Evolutionary conservation across 1,140 invertebrate genomes (phyloP).

Genomic region (Hyles vespertilio): DNA sequence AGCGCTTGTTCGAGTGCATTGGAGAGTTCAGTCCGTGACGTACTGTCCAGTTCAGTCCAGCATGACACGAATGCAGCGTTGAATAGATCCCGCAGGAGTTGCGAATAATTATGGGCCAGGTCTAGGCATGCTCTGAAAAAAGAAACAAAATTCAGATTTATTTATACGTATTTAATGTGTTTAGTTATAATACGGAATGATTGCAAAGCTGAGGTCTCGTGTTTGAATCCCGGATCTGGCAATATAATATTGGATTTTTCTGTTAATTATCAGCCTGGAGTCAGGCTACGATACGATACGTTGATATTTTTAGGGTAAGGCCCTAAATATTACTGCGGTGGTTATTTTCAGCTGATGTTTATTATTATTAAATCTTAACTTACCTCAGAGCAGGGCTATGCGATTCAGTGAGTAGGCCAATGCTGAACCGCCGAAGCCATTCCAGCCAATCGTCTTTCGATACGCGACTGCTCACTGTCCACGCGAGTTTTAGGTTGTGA

Average conservation of each 20-base stretch:
- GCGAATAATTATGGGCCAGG: conserved; percentile 95
- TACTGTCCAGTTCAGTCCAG: conserved; percentile 95
- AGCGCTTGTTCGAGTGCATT: conserved; percentile 92
- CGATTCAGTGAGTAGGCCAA: conserved; percentile 96
- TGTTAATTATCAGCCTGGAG: too few species aligned
- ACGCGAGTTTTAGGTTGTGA: conserved; percentile 90
- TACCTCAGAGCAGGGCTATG: conserved; percentile 92
- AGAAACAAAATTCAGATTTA: too few species aligned
- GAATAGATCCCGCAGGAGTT: conserved; percentile 95
- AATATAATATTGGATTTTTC: too few species aligned
- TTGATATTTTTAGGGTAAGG: too few species aligned
- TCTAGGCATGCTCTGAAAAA: conserved; percentile 90
- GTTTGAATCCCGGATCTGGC: too few species aligned
- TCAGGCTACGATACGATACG: too few species aligned
- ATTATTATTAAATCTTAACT: background rate
- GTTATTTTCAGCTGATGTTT: too few species aligned
- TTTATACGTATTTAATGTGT: too few species aligned
- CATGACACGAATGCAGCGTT: conserved; percentile 99
- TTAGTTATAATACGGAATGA: too few species aligned
- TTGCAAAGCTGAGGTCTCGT: too few species aligned
- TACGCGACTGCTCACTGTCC: conserved; percentile 92
- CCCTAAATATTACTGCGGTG: too few species aligned
- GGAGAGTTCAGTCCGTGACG: conserved; percentile 91
- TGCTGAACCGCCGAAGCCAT: conserved; percentile 94
- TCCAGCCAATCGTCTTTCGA: conserved; percentile 99